Percentiles rank a stretch among this genome's conserved stretches.
Evolutionary conservation across 2,888 invertebrate genomes (phyloP).

Genomic region (Galeopsomyia nigrocyanea): DNA sequence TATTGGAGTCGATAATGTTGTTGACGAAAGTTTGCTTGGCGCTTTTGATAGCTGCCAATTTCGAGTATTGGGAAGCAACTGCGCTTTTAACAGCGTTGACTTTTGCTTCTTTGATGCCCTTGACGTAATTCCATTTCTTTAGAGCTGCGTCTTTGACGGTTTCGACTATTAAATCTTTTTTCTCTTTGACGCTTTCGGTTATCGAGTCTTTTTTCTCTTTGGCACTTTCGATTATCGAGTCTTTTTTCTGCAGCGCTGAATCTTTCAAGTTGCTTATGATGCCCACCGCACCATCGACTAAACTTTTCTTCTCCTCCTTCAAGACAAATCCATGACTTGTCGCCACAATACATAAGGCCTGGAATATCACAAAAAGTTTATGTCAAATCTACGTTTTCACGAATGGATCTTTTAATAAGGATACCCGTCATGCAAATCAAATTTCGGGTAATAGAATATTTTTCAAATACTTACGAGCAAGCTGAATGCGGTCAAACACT

Average conservation of each 20-base stretch:
- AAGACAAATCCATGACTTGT: background rate
- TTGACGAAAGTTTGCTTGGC: constrained; percentile 36
- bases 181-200: background rate
- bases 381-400: constrained; percentile 1
- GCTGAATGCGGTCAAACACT: background rate
- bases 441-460: background rate
- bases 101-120: constrained; percentile 40
- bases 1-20: constrained; percentile 30
- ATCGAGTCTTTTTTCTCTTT: constrained; percentile 38
- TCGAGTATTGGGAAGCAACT: constrained; percentile 25
- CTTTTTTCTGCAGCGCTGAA: constrained; percentile 30
- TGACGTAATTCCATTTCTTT: constrained; percentile 30
- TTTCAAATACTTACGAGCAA: constrained; percentile 16
- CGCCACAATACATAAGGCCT: constrained; percentile 6
- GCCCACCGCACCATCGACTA: constrained; percentile 23
- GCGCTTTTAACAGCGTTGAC: constrained; percentile 25
- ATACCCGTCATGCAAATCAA: too few species aligned
- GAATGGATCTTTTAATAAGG: background rate
- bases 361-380: background rate
- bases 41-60: constrained; percentile 41
- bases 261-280: constrained; percentile 35
- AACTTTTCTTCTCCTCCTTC: constrained; percentile 27
- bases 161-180: background rate
- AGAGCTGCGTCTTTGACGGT: background rate
- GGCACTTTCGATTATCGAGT: constrained; percentile 18